Conservation (phyloP, 92 coral and sea anemone genomes). For the Phymanthus crucifer region DNA sequence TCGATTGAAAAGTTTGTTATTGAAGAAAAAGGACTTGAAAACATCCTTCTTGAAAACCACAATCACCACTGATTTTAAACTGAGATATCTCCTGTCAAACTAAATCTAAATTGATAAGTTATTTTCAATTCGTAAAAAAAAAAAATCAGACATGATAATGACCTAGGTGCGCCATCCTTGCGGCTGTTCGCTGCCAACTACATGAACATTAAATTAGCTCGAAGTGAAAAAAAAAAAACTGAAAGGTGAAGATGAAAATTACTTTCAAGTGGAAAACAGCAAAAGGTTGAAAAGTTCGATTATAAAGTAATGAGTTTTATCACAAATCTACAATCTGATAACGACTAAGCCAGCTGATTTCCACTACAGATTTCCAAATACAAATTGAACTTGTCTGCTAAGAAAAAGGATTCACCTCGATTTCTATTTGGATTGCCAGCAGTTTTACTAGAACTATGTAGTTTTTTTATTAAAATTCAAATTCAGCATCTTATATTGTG, state of each 20-base stretch:
- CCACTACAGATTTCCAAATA: neutral
- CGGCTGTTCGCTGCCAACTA: neutral
- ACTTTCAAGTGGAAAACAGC: neutral
- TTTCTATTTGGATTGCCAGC: neutral
- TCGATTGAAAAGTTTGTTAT: neutral
- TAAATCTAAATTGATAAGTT: neutral
- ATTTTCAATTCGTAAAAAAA: neutral
- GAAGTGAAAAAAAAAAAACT: neutral
- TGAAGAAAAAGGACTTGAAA: neutral
- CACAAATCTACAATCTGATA: neutral
- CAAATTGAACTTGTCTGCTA: slow-evolving; percentile 1
- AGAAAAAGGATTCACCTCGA: neutral
- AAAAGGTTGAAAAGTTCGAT: neutral
- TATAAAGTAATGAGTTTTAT: slow-evolving; percentile 6
- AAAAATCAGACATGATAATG: neutral
- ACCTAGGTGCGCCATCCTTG: neutral
- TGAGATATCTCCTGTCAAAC: neutral
- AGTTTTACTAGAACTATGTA: too few relatives aligned
- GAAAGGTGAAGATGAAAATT: neutral
- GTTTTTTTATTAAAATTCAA: too few relatives aligned
- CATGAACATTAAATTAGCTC: neutral
- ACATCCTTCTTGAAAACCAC: neutral
- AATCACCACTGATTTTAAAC: neutral
- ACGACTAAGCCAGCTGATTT: neutral
- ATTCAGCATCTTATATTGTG: neutral